Conservation (phyloP, 2,888 invertebrate species). For the Dynastes maya region DNA sequence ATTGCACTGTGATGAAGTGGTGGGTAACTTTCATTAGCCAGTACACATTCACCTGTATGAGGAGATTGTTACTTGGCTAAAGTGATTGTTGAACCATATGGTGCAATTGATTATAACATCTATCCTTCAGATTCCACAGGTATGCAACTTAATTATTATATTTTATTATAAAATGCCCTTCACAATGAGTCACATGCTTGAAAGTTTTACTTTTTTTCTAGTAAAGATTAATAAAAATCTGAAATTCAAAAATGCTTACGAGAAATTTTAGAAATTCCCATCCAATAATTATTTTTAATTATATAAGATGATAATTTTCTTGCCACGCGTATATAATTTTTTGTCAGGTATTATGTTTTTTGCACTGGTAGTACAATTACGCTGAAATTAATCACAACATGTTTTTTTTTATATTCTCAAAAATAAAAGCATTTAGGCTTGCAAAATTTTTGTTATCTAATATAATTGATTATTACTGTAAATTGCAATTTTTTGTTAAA, state of each 20-base stretch:
- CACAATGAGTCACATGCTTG: constrained; percentile 9
- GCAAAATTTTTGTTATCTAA: neutral
- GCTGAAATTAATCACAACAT: constrained; percentile 1
- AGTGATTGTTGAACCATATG: constrained; percentile 56
- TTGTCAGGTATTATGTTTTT: constrained; percentile 57
- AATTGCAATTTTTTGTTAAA: constrained; percentile 3
- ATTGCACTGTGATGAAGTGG: constrained; percentile 60
- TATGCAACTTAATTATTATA: constrained; percentile 46
- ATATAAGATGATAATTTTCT: constrained; percentile 42
- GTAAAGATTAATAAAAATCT: neutral
- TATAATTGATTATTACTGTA: constrained; percentile 33
- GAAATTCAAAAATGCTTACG: neutral
- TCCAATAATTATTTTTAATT: constrained; percentile 38
- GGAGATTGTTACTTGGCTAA: constrained; percentile 58
- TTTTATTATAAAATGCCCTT: constrained; percentile 25
- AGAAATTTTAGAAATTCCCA: constrained; percentile 15
- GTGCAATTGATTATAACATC: constrained; percentile 49
- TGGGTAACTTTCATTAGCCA: constrained; percentile 66
- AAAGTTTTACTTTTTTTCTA: neutral
- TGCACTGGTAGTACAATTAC: constrained; percentile 54
- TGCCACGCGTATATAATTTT: constrained; percentile 60
- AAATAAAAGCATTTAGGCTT: neutral
- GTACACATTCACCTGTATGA: constrained; percentile 67
- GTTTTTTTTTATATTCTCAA: neutral
- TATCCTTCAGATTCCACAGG: constrained; percentile 46